Conservation (phyloP, 2,888 invertebrate species). For the Agrotis ipsilon region DNA sequence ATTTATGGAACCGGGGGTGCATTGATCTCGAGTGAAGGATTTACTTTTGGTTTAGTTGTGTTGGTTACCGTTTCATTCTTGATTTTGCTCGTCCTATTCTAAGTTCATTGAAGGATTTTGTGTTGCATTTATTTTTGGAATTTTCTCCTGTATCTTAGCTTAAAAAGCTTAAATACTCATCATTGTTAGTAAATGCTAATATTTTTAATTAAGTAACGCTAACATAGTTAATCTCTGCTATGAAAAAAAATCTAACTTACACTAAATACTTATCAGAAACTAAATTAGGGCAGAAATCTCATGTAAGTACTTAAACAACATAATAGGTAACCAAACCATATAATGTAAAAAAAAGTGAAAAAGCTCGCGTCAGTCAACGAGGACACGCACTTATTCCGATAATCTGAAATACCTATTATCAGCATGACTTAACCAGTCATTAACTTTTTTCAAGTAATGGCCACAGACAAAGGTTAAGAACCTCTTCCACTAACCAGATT, state of each 20-base stretch:
- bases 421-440: conserved; percentile 62
- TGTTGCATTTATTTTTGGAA: not conserved
- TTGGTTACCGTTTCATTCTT: conserved; percentile 10
- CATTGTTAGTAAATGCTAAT: no score
- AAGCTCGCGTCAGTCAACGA: not conserved
- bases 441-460: conserved; percentile 66
- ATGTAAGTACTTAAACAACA: no score
- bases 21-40: conserved; percentile 76
- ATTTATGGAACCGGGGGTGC: conserved; percentile 81
- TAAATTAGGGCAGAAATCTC: no score
- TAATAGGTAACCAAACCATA: not conserved
- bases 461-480: conserved; percentile 69
- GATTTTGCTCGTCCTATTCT: conserved; percentile 5
- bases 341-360: conserved; percentile 22
- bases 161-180: no score
- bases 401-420: conserved; percentile 47
- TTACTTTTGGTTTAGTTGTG: conserved; percentile 41
- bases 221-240: no score
- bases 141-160: not conserved
- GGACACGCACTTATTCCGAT: conserved; percentile 28
- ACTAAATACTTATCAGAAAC: no score
- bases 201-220: no score
- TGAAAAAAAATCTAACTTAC: no score
- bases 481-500: conserved; percentile 62
- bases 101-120: not conserved